Percentiles rank a stretch among this genome's conserved stretches.
phyloP scores from a whole-genome alignment of 2,888 invertebrate species.

The Acrobeloides nanus region DNA sequence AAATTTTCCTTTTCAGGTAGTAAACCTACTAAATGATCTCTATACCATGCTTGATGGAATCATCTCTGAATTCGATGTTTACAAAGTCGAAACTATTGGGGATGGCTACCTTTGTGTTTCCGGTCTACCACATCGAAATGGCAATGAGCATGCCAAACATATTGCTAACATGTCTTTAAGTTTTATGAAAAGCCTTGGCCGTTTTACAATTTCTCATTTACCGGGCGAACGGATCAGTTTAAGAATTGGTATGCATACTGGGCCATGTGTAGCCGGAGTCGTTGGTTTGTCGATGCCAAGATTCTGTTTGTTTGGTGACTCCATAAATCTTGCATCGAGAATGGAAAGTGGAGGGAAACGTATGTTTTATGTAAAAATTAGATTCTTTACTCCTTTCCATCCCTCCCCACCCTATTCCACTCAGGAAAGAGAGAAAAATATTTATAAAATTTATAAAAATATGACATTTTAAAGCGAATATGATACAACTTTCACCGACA shows the following conservation, averaged over 20 bases:
- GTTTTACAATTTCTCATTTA: conserved; percentile 26
- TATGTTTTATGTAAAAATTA: conserved; percentile 12
- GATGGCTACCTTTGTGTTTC: conserved; percentile 45
- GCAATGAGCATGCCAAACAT: conserved; percentile 31
- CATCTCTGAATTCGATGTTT: conserved; percentile 41
- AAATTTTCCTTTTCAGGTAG: conserved; percentile 43
- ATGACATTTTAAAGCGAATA: conserved; percentile 16
- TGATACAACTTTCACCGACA: conserved; percentile 20
- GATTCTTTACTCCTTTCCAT: too few relatives aligned
- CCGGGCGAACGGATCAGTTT: conserved; percentile 34
- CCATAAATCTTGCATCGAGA: conserved; percentile 27
- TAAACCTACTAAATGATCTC: conserved; percentile 40
- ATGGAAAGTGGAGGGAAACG: conserved; percentile 34
- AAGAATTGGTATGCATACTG: conserved; percentile 37
- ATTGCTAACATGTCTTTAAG: conserved; percentile 11
- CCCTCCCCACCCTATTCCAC: too few relatives aligned
- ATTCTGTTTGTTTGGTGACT: conserved; percentile 35
- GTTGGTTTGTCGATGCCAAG: conserved; percentile 45
- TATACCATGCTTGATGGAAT: conserved; percentile 45
- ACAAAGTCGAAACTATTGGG: conserved; percentile 36
- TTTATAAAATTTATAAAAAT: neutral
- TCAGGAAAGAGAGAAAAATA: neutral
- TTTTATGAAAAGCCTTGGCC: conserved; percentile 23
- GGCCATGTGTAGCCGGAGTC: conserved; percentile 37
- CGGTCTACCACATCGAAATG: conserved; percentile 40